Conservation (phyloP, 2,797 vertebrate genomes). For the Eupleurogrammus muticus region DNA sequence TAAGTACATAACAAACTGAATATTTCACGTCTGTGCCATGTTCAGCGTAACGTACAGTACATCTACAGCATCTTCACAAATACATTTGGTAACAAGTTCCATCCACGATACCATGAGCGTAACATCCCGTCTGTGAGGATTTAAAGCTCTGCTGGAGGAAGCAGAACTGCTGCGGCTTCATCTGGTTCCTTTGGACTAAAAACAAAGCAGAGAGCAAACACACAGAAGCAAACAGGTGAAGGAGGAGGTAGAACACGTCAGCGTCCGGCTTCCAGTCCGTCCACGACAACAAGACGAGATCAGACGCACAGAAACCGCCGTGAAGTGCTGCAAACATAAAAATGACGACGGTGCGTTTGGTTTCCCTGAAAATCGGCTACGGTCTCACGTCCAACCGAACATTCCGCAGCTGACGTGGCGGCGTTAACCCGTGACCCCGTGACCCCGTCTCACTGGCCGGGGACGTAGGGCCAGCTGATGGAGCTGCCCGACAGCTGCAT, state of each 20-base stretch:
- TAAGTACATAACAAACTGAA: conserved; percentile 8
- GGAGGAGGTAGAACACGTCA: conserved; percentile 83
- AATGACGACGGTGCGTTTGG: conserved; percentile 21
- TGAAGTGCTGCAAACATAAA: conserved; percentile 52
- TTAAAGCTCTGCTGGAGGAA: conserved; percentile 28
- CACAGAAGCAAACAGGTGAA: conserved; percentile 54
- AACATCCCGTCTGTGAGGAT: background rate
- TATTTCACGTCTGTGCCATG: conserved; percentile 2
- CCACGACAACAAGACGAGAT: conserved; percentile 56
- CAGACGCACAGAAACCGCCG: conserved; percentile 41
- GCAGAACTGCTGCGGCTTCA: conserved; percentile 53
- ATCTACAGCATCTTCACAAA: conserved; percentile 40
- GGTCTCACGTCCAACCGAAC: conserved; percentile 20
- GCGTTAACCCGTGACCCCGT: no score
- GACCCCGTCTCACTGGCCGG: no score
- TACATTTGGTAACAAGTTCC: conserved; percentile 48
- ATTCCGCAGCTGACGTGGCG: conserved; percentile 54
- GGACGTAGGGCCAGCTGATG: conserved; percentile 95
- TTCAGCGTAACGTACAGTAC: conserved; percentile 33
- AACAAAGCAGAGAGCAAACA: conserved; percentile 36
- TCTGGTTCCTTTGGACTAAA: conserved; percentile 24
- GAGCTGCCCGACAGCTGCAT: conserved; percentile 96
- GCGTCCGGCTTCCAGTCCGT: no score
- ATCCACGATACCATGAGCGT: conserved; percentile 11
- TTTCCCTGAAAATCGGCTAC: conserved; percentile 57